Conservation (phyloP, 2,113 vertebrate genomes). For the Genyomyrus donnyi region DNA sequence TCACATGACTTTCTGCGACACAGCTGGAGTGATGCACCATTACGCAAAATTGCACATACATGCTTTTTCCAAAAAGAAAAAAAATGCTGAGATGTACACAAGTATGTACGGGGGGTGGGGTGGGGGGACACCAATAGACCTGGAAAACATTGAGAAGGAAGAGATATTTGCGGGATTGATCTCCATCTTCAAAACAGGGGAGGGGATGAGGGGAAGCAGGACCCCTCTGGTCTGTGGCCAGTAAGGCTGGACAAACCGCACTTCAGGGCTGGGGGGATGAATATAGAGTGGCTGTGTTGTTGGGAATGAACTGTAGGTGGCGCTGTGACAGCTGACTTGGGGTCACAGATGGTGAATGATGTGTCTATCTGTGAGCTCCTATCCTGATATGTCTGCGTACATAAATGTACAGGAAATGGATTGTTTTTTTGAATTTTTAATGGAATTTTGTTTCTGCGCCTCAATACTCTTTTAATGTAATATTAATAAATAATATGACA, state of each 20-base stretch:
- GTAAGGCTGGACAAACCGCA: background rate
- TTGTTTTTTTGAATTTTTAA: slow-evolving; percentile 36
- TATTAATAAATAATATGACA: slow-evolving; percentile 40
- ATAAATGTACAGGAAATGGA: slow-evolving; percentile 36
- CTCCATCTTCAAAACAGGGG: background rate
- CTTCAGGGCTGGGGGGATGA: background rate
- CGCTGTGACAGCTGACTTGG: background rate
- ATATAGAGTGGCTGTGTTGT: background rate
- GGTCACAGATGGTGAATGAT: background rate
- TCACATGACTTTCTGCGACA: background rate
- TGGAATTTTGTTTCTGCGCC: slow-evolving; percentile 59
- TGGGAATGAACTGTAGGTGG: background rate
- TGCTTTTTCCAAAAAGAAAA: slow-evolving; percentile 7
- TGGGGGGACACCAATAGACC: background rate
- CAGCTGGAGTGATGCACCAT: background rate
- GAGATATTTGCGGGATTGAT: background rate
- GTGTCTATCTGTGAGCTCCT: slow-evolving; percentile 24
- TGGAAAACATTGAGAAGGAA: background rate
- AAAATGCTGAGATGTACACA: background rate
- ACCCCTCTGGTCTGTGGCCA: background rate
- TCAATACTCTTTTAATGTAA: slow-evolving; percentile 59
- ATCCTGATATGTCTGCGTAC: background rate
- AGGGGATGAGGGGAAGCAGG: no score
- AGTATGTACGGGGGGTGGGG: background rate
- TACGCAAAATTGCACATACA: background rate